Evolutionary conservation across 2,113 vertebrate genomes (phyloP).

Genomic region (Trichomycterus rosablanca): DNA sequence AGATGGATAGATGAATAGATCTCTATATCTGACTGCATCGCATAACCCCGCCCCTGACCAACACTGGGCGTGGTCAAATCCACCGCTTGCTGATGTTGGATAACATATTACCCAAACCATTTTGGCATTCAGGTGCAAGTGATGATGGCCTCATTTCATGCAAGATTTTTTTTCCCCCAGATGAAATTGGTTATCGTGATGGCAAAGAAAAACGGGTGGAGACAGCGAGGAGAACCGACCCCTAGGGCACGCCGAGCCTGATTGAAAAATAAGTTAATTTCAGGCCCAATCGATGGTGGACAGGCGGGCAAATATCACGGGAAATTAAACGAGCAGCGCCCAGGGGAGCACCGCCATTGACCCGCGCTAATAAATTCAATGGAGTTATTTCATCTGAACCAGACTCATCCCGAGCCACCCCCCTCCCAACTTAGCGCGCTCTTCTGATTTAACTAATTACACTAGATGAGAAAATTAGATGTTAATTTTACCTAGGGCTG

Average conservation of each 20-base stretch:
- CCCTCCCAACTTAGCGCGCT: conserved; percentile 65
- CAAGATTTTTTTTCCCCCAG: conserved; percentile 68
- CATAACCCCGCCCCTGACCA: not conserved
- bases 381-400: conserved; percentile 82
- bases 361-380: conserved; percentile 96
- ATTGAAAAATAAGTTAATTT: conserved; percentile 99
- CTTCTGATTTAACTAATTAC: conserved; percentile 99
- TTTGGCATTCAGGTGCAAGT: conserved; percentile 58
- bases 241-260: conserved; percentile 88
- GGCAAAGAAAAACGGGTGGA: conserved; percentile 67
- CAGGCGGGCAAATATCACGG: conserved; percentile 99
- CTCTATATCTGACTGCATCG: too few relatives aligned
- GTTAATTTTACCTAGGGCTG: conserved; percentile 88
- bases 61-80: not conserved
- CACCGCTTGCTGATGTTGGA: conserved; percentile 50
- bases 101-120: conserved; percentile 63
- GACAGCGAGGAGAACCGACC: conserved; percentile 85
- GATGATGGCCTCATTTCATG: conserved; percentile 68
- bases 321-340: conserved; percentile 98
- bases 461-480: conserved; percentile 89
- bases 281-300: conserved; percentile 98
- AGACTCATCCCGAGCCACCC: conserved; percentile 54
- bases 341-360: conserved; percentile 89
- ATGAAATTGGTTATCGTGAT: conserved; percentile 87
- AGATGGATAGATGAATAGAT: too few relatives aligned